phyloP scores from a whole-genome alignment of 2,888 invertebrate species.

The Boloria selene region DNA sequence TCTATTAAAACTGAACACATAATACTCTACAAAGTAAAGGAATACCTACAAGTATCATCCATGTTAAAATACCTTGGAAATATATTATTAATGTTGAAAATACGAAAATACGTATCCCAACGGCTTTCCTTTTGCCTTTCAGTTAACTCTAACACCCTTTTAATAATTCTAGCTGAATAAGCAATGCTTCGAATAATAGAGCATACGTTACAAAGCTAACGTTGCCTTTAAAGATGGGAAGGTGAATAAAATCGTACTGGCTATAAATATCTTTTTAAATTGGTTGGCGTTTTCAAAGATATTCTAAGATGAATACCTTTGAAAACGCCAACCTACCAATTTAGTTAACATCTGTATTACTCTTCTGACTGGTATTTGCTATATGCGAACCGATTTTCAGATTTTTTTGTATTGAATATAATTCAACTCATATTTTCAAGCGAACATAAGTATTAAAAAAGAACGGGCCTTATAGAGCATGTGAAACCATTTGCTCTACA shows the following conservation, averaged over 20 bases:
- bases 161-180: constrained; percentile 24
- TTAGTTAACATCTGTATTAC: no score
- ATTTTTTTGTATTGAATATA: no score
- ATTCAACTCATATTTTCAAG: no score
- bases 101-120: constrained; percentile 2
- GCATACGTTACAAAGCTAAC: background rate
- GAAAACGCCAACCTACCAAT: no score
- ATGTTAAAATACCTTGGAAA: background rate
- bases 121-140: background rate
- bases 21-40: background rate
- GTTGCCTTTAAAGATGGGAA: background rate
- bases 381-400: no score
- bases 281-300: no score
- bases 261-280: no score
- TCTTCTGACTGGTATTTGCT: no score
- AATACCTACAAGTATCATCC: background rate
- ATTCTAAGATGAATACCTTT: no score
- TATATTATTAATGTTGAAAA: constrained; percentile 7
- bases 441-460: no score
- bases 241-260: background rate
- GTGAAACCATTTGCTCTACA: no score
- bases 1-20: background rate
- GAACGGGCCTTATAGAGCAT: no score
- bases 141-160: constrained; percentile 15
- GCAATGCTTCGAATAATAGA: constrained; percentile 6